Base-by-base conservation (phyloP, 2,113 vertebrate genomes). In the Rhinolophus sinicus region DNA sequence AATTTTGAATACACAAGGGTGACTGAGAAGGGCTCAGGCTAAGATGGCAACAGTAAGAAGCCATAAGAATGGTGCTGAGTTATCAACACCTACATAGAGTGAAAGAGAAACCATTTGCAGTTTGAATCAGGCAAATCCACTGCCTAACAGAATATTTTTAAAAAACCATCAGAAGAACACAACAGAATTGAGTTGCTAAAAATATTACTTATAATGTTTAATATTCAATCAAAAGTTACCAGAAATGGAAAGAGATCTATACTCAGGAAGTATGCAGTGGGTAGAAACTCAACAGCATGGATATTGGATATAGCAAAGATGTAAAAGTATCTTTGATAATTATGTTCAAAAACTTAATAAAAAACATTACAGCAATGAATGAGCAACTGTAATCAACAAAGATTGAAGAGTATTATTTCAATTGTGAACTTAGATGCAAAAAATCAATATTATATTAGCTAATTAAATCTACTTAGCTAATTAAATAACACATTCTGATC, bases 391-490 rank as follows among this genome's bases (percentile, higher is more conserved):
- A 67, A 78, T 47, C 10, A 81, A 28, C 5, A 26, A 80, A 88
- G 24, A 28, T 40, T 47, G 13, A 40, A 72, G 26, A 60, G 15
- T 81, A 40, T 40, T 40, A 30, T 60, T 81, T 60, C 15, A 62
- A 18, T 60, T 81, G 78, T 60, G 56, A 62, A 60, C 40, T 77
- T 80, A 54, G 14, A 47, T 58, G 3, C 33, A 91, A 88, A 54
- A 83, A 30, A 44, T 28, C 47, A 96, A 77, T 58, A 75, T 33
- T 80, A 52, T 64, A 60, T 92, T 89, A 77, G 9, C 22, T 90
- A 78, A 87, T 87, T 78, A 93, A 95, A 73, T 67, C 35, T 30
- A 91, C 26, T 80, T 75, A 67, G 16, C 72, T 92, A 84, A 89
- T 85, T 85, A 84, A 93, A 62, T 44, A 90, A 82, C 60, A 50